Base-by-base conservation (phyloP, 2,888 invertebrate genomes). In the Agrochola lychnidis region DNA sequence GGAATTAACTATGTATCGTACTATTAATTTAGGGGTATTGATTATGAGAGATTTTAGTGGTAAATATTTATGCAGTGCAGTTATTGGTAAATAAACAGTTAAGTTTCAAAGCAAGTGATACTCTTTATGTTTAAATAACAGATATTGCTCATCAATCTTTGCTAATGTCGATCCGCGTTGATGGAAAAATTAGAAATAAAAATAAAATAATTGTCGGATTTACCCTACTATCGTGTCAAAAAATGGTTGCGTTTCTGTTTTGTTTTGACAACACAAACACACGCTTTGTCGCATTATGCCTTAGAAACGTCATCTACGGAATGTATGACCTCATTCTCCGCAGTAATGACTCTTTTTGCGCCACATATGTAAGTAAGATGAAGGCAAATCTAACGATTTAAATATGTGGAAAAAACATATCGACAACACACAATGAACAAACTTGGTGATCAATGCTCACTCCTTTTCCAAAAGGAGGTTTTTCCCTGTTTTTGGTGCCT, bases 1-100 rank as follows among this genome's bases (percentile, higher is more conserved):
- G 53, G 73, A 63, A 80, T 73, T 71, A 45, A 14, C 14, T 45
- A 61, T 76, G 70, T 83, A 70, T 70, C 70, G 63, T 48, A 57
- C 40, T 59, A 79, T 61, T 53, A 14, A 51, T 70, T 36, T 61
- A 16, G 25, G 25, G 45, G 12, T 40, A 59, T 59, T 4, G 22
- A 77, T 69, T 59, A 22, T 42, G 19, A 51, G n/a, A 3, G 16
- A 36, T 42, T 67, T 63, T 16, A n/a, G 22, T 63, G 7, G 42
- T 57, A 30, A 30, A 59, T 30, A 59, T 30, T 36, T 19, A 0
- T n/a, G 53, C 10, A 22, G 22, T 53, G 51, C 36, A 36, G 36
- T 53, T 10, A 22, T 53, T 22, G 10, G 22, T 53, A n/a, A n/a
- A 22, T n/a, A 53, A 22, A 53, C 10, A n/a, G 22, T 53, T 22